Conservation (phyloP, 2,797 vertebrate genomes). For the Sebastes jordani region DNA sequence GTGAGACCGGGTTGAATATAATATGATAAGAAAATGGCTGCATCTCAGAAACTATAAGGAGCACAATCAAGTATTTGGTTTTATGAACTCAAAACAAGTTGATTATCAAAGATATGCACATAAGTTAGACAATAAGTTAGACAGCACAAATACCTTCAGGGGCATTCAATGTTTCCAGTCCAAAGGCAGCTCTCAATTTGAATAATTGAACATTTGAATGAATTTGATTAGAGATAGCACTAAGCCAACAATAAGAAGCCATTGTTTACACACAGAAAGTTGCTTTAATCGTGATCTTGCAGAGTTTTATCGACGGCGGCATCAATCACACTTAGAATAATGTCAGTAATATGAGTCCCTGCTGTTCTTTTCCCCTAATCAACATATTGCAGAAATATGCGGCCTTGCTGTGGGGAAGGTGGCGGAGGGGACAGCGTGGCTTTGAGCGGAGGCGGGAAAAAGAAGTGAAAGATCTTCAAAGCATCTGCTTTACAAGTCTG, state of each 20-base stretch:
- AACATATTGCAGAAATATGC: slow-evolving; percentile 46
- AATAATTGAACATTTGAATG: slow-evolving; percentile 9
- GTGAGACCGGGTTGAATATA: too few species aligned
- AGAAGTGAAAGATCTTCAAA: slow-evolving; percentile 75
- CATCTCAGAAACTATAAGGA: too few species aligned
- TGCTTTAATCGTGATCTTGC: background rate
- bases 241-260: background rate
- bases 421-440: slow-evolving; percentile 46
- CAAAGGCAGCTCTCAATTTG: slow-evolving; percentile 8
- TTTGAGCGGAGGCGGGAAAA: slow-evolving; percentile 50
- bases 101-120: too few species aligned
- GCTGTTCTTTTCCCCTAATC: slow-evolving; percentile 30
- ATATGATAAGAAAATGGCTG: too few species aligned
- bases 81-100: too few species aligned
- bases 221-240: background rate
- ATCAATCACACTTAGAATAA: slow-evolving; percentile 41
- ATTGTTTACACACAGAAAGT: background rate
- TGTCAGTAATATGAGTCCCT: background rate
- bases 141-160: slow-evolving; percentile 4
- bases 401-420: slow-evolving; percentile 68
- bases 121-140: background rate
- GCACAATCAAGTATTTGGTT: too few species aligned
- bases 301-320: slow-evolving; percentile 1
- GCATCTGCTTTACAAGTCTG: slow-evolving; percentile 77
- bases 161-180: slow-evolving; percentile 10